A percentile compares a stretch with the other conserved stretches of the same genome.
phyloP scores from a whole-genome alignment of 37 sponge, comb jelly and placozoan genomes.

The Corticium candelabrum region DNA sequence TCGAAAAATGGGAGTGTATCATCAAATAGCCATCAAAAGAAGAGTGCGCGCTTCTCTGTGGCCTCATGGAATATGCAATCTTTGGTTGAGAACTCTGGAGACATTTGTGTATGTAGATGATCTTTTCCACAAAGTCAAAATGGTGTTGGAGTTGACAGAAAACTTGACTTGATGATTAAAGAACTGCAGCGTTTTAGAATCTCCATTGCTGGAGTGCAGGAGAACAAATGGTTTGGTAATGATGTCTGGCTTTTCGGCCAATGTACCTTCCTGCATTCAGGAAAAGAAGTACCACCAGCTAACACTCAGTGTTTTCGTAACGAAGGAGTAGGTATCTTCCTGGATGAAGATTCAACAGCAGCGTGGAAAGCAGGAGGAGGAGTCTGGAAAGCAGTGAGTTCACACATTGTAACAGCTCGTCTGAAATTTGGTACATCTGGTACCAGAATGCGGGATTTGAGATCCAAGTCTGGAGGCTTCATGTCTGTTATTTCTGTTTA shows the following conservation, averaged over 20 bases:
- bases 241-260: neutral
- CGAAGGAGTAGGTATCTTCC: neutral
- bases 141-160: constrained; percentile 18
- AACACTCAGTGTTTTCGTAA: neutral
- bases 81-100: neutral
- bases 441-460: neutral
- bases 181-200: constrained; percentile 11
- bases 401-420: neutral
- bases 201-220: neutral
- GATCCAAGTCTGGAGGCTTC: too few relatives aligned
- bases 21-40: too few relatives aligned
- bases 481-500: neutral
- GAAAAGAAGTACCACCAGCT: neutral
- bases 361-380: neutral
- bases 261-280: neutral
- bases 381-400: neutral
- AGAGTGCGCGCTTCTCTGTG: neutral
- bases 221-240: neutral
- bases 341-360: neutral
- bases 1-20: too few relatives aligned
- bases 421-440: neutral
- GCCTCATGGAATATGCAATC: neutral
- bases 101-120: neutral
- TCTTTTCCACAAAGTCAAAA: neutral
- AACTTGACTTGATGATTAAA: constrained; percentile 22